These are phyloP conservation scores for Fopius arisanus DNA, from an alignment of 1,140 invertebrate species.

Conservation along the genomic window DNA sequence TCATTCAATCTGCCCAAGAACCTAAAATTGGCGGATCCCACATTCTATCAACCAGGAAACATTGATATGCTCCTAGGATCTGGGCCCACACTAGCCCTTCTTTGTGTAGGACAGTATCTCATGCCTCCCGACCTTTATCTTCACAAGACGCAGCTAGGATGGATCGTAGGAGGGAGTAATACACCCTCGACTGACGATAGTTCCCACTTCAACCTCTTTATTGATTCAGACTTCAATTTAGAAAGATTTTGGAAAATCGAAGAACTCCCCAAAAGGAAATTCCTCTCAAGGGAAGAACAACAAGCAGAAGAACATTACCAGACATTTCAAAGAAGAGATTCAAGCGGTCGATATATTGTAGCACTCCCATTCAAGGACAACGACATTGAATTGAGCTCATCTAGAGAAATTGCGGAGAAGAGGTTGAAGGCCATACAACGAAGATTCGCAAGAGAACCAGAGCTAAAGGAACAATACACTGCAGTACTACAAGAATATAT, in stretches of 20 bases:
- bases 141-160: conserved; percentile 24
- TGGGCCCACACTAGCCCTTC: neutral
- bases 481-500: neutral
- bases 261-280: neutral
- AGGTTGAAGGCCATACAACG: neutral
- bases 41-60: neutral
- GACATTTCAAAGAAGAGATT: neutral
- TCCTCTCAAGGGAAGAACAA: neutral
- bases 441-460: neutral
- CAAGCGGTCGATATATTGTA: neutral
- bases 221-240: neutral
- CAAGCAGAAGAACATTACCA: neutral
- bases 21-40: conserved; percentile 25
- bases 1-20: conserved; percentile 1
- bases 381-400: neutral
- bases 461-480: neutral
- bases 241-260: neutral
- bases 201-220: conserved; percentile 27
- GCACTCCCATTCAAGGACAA: neutral
- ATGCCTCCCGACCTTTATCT: neutral
- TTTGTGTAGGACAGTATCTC: conserved; percentile 17
- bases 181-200: conserved; percentile 35
- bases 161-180: conserved; percentile 19
- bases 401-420: neutral
- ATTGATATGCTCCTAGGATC: conserved; percentile 23